Percentiles rank a stretch among this genome's conserved stretches.
These are phyloP conservation scores for Drosophila bocqueti DNA, from an alignment of 1,140 invertebrate species.

Conservation along the genomic window DNA sequence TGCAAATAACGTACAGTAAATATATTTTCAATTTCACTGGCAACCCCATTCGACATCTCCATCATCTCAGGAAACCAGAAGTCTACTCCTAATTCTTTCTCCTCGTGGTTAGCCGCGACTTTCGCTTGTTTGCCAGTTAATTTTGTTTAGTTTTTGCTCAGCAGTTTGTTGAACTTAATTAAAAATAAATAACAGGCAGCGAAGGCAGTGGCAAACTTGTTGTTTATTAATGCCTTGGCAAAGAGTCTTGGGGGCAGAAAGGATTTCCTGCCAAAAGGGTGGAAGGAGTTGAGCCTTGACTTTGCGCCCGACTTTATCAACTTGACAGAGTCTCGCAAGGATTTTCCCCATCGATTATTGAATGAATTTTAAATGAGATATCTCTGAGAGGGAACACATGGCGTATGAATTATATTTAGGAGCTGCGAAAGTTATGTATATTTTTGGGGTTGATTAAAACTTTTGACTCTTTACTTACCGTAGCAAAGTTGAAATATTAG, in stretches of 20 bases:
- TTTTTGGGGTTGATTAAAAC: slow-evolving; percentile 21
- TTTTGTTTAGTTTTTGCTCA: slow-evolving; percentile 75
- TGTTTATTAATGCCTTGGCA: slow-evolving; percentile 67
- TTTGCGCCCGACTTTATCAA: slow-evolving; percentile 40
- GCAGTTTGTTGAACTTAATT: slow-evolving; percentile 81
- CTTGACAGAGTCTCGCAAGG: slow-evolving; percentile 6
- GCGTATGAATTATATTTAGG: slow-evolving; percentile 25
- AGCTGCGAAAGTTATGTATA: slow-evolving; percentile 3
- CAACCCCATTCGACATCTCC: not conserved
- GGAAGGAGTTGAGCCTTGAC: slow-evolving; percentile 26
- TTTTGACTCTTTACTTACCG: slow-evolving; percentile 36
- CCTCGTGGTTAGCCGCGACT: slow-evolving; percentile 31
- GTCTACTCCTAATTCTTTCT: slow-evolving; percentile 7
- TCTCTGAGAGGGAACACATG: slow-evolving; percentile 19
- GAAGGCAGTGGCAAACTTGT: slow-evolving; percentile 46
- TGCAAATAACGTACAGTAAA: not conserved
- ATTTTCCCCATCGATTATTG: slow-evolving; percentile 35
- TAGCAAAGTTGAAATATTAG: slow-evolving; percentile 25
- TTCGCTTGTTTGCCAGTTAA: slow-evolving; percentile 61
- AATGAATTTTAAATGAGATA: slow-evolving; percentile 47
- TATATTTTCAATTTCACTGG: not conserved
- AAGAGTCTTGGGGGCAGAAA: slow-evolving; percentile 20
- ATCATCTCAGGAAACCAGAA: not conserved
- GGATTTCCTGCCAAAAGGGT: slow-evolving; percentile 2
- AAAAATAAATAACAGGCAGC: slow-evolving; percentile 72